Evolutionary conservation across 1,140 invertebrate genomes (phyloP).

Genomic region (Probaryconus sp.): DNA sequence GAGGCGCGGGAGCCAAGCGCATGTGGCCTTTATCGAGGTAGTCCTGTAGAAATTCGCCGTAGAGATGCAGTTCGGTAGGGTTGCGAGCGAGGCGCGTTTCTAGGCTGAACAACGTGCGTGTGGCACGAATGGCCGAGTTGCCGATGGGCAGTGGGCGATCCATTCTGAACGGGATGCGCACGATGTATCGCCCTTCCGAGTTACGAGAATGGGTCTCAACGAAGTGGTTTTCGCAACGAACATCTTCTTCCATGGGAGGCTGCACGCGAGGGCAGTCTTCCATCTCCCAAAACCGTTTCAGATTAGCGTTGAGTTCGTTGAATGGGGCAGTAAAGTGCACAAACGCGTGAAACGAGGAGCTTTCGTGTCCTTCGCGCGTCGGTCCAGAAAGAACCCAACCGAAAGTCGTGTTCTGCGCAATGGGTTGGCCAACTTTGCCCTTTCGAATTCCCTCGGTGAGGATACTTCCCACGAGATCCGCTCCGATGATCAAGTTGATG

Average conservation of each 20-base stretch:
- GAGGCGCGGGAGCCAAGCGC: not conserved
- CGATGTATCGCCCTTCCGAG: conserved; percentile 5
- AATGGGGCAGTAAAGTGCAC: not conserved
- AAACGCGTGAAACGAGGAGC: not conserved
- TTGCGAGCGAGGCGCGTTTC: not conserved
- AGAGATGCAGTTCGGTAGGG: not conserved
- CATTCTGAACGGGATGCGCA: not conserved
- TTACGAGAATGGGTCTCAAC: not conserved
- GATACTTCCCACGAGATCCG: not conserved
- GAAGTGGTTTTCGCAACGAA: conserved; percentile 12
- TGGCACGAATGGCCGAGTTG: not conserved
- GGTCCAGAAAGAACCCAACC: conserved; percentile 9
- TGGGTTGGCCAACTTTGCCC: not conserved
- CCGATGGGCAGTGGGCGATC: not conserved
- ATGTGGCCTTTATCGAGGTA: not conserved
- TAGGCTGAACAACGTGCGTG: not conserved
- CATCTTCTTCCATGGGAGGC: not conserved
- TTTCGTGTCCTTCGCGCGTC: not conserved
- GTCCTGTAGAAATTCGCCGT: not conserved
- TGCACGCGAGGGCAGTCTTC: not conserved
- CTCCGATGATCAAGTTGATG: conserved; percentile 4
- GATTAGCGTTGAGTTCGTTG: not conserved
- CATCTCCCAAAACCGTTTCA: conserved; percentile 12
- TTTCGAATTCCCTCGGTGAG: not conserved
- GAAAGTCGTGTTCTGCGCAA: conserved; percentile 8